Conservation (phyloP, 2,113 vertebrate genomes). For the Tupaia tana region DNA sequence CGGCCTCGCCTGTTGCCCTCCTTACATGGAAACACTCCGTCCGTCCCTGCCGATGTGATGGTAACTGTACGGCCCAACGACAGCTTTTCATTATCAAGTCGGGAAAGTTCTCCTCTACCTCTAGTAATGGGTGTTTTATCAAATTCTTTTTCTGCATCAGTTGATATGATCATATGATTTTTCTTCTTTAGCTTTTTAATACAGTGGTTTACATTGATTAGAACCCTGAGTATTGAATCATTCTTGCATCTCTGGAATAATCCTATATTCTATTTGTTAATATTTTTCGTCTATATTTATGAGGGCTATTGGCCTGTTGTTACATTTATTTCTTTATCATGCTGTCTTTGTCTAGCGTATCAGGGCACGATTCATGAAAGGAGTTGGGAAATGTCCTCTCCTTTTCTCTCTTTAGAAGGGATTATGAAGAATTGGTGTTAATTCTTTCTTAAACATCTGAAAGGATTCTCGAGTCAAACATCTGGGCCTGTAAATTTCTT, state of each 20-base stretch:
- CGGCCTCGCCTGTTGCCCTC: background rate
- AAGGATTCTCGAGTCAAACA: background rate
- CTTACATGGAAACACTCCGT: background rate
- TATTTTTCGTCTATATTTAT: background rate
- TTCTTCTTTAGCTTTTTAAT: background rate
- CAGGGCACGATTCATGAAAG: no score
- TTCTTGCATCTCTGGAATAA: background rate
- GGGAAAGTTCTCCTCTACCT: background rate
- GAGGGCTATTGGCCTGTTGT: no score
- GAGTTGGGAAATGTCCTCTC: no score
- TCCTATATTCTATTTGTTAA: background rate
- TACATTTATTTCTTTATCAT: no score
- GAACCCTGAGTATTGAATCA: background rate
- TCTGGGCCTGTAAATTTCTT: background rate
- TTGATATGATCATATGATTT: no score
- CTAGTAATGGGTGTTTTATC: background rate
- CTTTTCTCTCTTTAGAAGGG: no score
- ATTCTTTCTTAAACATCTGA: constrained; percentile 1
- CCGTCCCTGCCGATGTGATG: background rate
- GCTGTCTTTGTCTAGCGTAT: no score
- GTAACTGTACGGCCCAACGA: background rate
- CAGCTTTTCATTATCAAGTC: background rate
- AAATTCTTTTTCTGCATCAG: background rate
- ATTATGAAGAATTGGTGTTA: background rate
- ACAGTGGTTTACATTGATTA: background rate